Percentiles rank a stretch among this genome's conserved stretches.
Evolutionary conservation across 2,888 invertebrate genomes (phyloP).

Genomic region (Pharmacophagus antenor): DNA sequence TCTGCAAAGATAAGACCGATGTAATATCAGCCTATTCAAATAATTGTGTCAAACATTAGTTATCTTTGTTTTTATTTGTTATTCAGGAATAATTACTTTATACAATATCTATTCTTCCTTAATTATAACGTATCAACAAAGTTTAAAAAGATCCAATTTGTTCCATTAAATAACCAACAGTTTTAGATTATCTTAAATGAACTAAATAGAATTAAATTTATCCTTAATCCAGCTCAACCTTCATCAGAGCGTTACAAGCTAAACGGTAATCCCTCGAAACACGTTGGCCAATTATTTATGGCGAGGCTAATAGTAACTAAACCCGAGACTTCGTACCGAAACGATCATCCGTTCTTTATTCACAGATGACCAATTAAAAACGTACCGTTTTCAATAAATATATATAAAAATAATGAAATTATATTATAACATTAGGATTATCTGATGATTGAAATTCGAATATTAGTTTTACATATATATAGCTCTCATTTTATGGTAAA

Average conservation of each 20-base stretch:
- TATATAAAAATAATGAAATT: neutral
- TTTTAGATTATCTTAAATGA: constrained; percentile 23
- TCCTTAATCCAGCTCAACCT: constrained; percentile 51
- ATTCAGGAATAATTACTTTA: too few relatives aligned
- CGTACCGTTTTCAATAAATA: neutral
- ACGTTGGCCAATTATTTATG: constrained; percentile 74
- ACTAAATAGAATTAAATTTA: constrained; percentile 27
- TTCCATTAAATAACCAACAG: constrained; percentile 5
- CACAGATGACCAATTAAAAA: constrained; percentile 24
- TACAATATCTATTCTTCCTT: too few relatives aligned
- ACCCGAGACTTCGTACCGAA: constrained; percentile 53
- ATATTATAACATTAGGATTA: neutral
- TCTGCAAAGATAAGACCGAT: too few relatives aligned
- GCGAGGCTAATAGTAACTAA: constrained; percentile 71
- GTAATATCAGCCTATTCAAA: too few relatives aligned
- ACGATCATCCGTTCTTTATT: constrained; percentile 45
- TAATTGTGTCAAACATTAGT: too few relatives aligned
- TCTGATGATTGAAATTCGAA: too few relatives aligned
- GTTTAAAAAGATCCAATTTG: neutral
- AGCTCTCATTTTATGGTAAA: too few relatives aligned
- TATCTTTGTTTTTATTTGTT: too few relatives aligned
- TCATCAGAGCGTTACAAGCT: constrained; percentile 69
- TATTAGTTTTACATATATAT: too few relatives aligned
- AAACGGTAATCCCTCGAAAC: constrained; percentile 73
- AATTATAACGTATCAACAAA: neutral